Base-by-base conservation (phyloP, 2,888 invertebrate species). In the Agrenia bidenticulata region DNA sequence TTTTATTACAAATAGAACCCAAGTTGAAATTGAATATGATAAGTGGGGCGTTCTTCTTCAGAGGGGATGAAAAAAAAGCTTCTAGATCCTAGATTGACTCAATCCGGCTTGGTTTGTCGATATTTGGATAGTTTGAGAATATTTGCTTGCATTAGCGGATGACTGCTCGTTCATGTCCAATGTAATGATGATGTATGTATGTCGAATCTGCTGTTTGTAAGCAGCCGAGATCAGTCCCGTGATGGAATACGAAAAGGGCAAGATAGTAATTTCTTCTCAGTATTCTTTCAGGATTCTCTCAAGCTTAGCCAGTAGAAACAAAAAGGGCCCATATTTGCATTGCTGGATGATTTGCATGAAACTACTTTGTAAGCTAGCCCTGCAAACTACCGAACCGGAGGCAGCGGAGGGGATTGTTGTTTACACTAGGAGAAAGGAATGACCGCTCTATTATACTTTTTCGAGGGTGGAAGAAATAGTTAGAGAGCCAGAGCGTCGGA, bases 301-400 rank as follows among this genome's bases (percentile, higher is more conserved):
- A 15, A 49, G 7, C 19, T 19, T 13, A 32, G 32, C 32, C 11
- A n/a, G 21, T 17, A 17, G 24, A 53, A 9, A 11, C 26, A 54
- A 19, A 61, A 51, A 21, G 37, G 56, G 67, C 73, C 73, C 73
- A 64, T 75, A 73, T 75, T 75, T 75, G 72, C 75, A 75, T 75
- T 75, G 73, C 64, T 69, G 70, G 64, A 67, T 66, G 62, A 75
- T 75, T 75, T 75, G 75, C 75, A 75, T 74, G 71, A 68, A 68
- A 74, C 64, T 53, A 67, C 61, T 66, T 67, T 54, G 49, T 60
- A 24, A 50, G 63, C 59, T 32, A 51, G 53, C 26, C 23, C 24
- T 23, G 63, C 57, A 32, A 32, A 32, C 32, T 32, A 32, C 11
- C 11, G 5, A 41, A 26, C 21, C 32, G 59, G 59, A 61, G 57